Evolutionary conservation across 2,888 invertebrate species (phyloP).

Genomic region (Hydropsyche betteni): DNA sequence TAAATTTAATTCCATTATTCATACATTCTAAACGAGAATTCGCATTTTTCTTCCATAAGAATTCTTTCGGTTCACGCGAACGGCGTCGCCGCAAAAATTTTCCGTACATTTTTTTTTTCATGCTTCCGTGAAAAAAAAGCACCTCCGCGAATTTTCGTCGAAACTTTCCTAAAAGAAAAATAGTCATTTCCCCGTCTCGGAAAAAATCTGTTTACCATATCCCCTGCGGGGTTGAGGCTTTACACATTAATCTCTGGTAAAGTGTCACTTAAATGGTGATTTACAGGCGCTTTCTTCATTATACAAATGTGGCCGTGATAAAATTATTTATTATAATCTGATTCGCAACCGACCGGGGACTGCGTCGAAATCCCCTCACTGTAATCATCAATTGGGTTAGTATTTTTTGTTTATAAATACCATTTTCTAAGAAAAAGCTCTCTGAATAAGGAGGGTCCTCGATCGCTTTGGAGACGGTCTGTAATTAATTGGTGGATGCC

Average conservation of each 20-base stretch:
- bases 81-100: background rate
- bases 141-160: background rate
- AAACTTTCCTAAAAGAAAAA: background rate
- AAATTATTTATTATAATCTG: conserved; percentile 27
- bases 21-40: no score
- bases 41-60: no score
- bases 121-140: conserved; percentile 3
- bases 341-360: background rate
- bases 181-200: background rate
- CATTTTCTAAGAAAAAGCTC: no score
- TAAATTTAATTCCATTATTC: no score
- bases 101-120: background rate
- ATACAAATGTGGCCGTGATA: conserved; percentile 17
- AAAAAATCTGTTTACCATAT: conserved; percentile 30
- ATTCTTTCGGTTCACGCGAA: no score
- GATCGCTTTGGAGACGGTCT: background rate
- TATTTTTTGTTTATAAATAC: background rate
- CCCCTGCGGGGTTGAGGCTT: conserved; percentile 19
- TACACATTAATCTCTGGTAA: conserved; percentile 26
- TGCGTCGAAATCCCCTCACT: background rate
- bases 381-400: background rate
- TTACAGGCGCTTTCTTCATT: conserved; percentile 28
- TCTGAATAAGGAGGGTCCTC: background rate
- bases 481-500: background rate
- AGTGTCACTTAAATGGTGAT: conserved; percentile 31